Evolutionary conservation across 2,113 vertebrate species (phyloP).

Genomic region (Thunnus maccoyii): DNA sequence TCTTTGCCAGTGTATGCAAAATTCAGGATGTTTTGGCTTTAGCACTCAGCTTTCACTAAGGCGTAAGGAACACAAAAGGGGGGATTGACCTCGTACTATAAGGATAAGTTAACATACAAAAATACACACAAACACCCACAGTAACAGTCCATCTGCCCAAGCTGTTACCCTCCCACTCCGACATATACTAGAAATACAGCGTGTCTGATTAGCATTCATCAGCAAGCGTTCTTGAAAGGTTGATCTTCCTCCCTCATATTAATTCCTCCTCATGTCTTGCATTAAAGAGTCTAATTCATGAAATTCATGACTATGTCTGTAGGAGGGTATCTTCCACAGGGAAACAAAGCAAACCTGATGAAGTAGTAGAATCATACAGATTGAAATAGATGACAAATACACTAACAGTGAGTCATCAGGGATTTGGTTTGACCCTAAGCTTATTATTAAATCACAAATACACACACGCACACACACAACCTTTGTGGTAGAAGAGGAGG

Average conservation of each 20-base stretch:
- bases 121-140: slow-evolving; percentile 32
- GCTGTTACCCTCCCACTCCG: slow-evolving; percentile 39
- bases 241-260: slow-evolving; percentile 23
- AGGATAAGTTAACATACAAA: slow-evolving; percentile 26
- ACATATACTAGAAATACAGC: slow-evolving; percentile 25
- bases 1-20: slow-evolving; percentile 10
- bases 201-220: slow-evolving; percentile 45
- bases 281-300: slow-evolving; percentile 48
- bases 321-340: slow-evolving; percentile 6
- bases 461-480: slow-evolving; percentile 1
- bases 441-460: slow-evolving; percentile 8
- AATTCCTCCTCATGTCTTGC: slow-evolving; percentile 42
- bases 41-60: slow-evolving; percentile 26
- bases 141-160: slow-evolving; percentile 38
- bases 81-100: slow-evolving; percentile 29
- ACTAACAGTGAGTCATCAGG: slow-evolving; percentile 26
- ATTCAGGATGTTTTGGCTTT: slow-evolving; percentile 41
- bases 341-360: slow-evolving; percentile 23
- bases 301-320: slow-evolving; percentile 33
- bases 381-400: slow-evolving; percentile 27
- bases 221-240: slow-evolving; percentile 2
- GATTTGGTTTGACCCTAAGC: slow-evolving; percentile 14
- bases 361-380: not conserved
- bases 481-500: not conserved
- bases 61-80: slow-evolving; percentile 20